Conservation (phyloP, 2,797 vertebrate genomes). For the Sebastes vulpes region DNA sequence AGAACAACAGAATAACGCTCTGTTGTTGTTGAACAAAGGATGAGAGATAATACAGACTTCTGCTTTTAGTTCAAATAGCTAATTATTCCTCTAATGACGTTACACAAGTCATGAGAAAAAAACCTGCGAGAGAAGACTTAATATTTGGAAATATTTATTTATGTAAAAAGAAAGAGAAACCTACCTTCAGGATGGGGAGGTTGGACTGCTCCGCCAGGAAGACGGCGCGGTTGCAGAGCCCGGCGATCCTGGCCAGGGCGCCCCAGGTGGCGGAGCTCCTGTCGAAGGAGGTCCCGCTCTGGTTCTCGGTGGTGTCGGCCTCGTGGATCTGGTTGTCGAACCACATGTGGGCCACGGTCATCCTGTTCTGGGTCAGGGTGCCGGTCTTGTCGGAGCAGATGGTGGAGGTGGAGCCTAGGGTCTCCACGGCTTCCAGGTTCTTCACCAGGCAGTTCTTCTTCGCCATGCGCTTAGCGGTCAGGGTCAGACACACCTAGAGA, state of each 20-base stretch:
- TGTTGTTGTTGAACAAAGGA: slow-evolving; percentile 3
- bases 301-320: slow-evolving; percentile 94
- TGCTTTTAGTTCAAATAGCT: neutral
- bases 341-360: slow-evolving; percentile 97
- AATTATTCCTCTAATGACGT: neutral
- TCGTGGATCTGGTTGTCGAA: slow-evolving; percentile 96
- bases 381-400: slow-evolving; percentile 95
- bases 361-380: slow-evolving; percentile 94
- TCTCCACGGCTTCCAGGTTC: slow-evolving; percentile 96
- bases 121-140: neutral
- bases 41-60: neutral
- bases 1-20: neutral
- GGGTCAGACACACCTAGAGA: slow-evolving; percentile 93
- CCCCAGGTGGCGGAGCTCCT: slow-evolving; percentile 93
- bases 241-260: slow-evolving; percentile 91
- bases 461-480: slow-evolving; percentile 98
- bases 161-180: neutral
- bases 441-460: slow-evolving; percentile 98
- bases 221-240: slow-evolving; percentile 95
- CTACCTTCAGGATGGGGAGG: slow-evolving; percentile 91
- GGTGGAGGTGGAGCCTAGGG: slow-evolving; percentile 94
- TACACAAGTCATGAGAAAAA: neutral
- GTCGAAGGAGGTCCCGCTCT: slow-evolving; percentile 95
- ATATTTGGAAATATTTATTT: neutral
- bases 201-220: slow-evolving; percentile 94